A percentile compares a stretch with the other conserved stretches of the same genome.
These are phyloP conservation scores for Sander vitreus DNA, from an alignment of 2,113 vertebrate species.

Conservation along the genomic window DNA sequence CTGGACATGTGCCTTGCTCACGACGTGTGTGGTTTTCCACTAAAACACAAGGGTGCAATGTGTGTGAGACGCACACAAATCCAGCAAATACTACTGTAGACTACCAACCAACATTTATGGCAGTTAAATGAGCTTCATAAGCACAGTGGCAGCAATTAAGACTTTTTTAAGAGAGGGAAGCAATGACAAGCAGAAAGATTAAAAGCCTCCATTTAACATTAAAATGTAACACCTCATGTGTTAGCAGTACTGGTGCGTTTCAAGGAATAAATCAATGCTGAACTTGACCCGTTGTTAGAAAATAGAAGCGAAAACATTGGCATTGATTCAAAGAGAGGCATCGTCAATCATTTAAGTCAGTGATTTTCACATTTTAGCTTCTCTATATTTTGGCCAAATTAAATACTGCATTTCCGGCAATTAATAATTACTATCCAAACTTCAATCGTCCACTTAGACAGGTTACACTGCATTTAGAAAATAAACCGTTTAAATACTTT, in stretches of 20 bases:
- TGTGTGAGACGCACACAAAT: slow-evolving; percentile 54
- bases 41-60: slow-evolving; percentile 47
- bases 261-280: slow-evolving; percentile 15
- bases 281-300: not conserved
- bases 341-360: not conserved
- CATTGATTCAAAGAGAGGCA: not conserved
- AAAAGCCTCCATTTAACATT: slow-evolving; percentile 64
- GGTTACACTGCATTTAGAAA: not conserved
- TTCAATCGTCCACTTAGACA: not conserved
- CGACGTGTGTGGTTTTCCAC: slow-evolving; percentile 80
- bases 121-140: slow-evolving; percentile 69
- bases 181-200: slow-evolving; percentile 65
- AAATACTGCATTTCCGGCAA: not conserved
- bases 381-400: not conserved
- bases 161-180: slow-evolving; percentile 71
- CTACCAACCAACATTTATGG: slow-evolving; percentile 66
- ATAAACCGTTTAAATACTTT: not conserved
- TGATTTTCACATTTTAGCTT: not conserved
- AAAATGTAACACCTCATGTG: slow-evolving; percentile 49
- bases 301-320: not conserved
- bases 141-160: slow-evolving; percentile 69
- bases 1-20: slow-evolving; percentile 62
- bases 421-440: not conserved
- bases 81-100: slow-evolving; percentile 68
- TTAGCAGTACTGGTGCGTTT: slow-evolving; percentile 27